Base-by-base conservation (phyloP, 2,113 vertebrate genomes). In the Eretmochelys imbricata region DNA sequence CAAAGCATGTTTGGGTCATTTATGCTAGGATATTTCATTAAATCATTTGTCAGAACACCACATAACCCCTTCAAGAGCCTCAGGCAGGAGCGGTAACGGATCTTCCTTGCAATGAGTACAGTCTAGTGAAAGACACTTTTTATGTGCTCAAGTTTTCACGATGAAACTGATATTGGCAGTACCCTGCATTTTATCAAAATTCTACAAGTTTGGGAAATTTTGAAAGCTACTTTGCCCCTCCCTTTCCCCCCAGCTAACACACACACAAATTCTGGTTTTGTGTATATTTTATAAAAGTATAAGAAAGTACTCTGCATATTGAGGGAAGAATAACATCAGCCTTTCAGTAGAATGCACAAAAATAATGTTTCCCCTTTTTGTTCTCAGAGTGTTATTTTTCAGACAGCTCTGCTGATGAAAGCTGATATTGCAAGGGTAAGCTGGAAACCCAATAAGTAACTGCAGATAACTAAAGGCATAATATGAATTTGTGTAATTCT, bases 181-280 rank as follows among this genome's bases (percentile, higher is more conserved):
- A 12, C 80, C 4, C 35, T 81, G 24, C 5, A 4, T 13, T 20
- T 4, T 17, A 84, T 8, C 3, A 85, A 79, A 75, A 79, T 29
- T 79, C n/a, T 90, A 13, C 3, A 49, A 85, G 65, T 31, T 14
- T 1, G 25, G n/a, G 38, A 87, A 22, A 17, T 4, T 2, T 55
- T 14, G 16, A 59, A 20, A n/a, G 3, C n/a, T 3, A 51, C 69
- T 29, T 2, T 2, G 1, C 8, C 4, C 65, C 1, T 1, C 85
- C 8, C 5, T 81, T 76, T 85, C 49, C 81, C 51, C 54, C 20
- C 80, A 29, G 78, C 22, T 90, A 93, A 84, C 3, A 10, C 2
- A 10, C 31, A 51, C 24, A 85, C 3, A 29, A 4, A 38, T 2
- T 1, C 19, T 55, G 85, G 87, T 59, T 69, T 10, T 2, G 0